Evolutionary conservation across 2,888 invertebrate species (phyloP).

Genomic region (Ornithoptera alexandrae): DNA sequence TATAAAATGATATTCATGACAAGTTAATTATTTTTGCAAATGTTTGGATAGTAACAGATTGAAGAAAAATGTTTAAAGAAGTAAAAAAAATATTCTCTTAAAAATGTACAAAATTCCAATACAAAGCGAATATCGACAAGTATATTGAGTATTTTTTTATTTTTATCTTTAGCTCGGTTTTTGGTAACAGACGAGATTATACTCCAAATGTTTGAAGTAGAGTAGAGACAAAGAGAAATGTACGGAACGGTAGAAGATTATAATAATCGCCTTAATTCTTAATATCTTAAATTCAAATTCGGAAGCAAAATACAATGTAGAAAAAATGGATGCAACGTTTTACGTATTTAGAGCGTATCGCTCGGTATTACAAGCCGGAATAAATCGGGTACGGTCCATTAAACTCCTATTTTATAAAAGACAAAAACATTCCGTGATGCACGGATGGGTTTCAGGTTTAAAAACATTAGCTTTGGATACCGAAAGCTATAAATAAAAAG

Average conservation of each 20-base stretch:
- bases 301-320: background rate
- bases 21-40: background rate
- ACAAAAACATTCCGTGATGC: conserved; percentile 45
- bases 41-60: background rate
- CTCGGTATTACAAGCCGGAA: conserved; percentile 46
- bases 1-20: background rate
- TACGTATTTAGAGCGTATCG: conserved; percentile 61
- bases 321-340: conserved; percentile 36
- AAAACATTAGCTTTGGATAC: conserved; percentile 27
- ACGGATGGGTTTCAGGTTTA: conserved; percentile 35
- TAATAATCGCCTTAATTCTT: background rate
- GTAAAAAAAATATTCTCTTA: too few species aligned
- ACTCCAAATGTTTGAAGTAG: too few species aligned
- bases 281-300: background rate
- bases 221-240: too few species aligned
- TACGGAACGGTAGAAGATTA: background rate
- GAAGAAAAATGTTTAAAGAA: too few species aligned
- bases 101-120: too few species aligned
- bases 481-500: conserved; percentile 18
- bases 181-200: too few species aligned
- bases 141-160: too few species aligned
- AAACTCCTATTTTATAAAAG: conserved; percentile 49
- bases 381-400: conserved; percentile 60
- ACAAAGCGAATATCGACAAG: too few species aligned
- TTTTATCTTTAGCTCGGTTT: too few species aligned